Conservation (phyloP, 2,888 invertebrate genomes). For the Drosophila affinis region DNA sequence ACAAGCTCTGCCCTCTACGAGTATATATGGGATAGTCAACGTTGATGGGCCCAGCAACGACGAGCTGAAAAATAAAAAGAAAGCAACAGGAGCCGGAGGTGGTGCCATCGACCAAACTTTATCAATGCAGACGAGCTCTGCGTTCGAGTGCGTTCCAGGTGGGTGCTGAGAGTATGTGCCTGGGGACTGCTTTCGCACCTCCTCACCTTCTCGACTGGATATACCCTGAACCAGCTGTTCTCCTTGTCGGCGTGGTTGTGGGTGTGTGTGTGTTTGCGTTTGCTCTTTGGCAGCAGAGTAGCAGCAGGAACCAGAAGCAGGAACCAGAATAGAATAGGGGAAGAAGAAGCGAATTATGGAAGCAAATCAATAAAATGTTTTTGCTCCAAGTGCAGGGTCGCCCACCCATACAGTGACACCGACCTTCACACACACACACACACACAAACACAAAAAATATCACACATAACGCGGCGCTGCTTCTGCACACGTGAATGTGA, state of each 20-base stretch:
- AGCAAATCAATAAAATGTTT: conserved; percentile 69
- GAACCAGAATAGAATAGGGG: conserved; percentile 24
- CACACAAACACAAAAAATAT: not conserved
- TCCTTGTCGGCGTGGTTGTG: not conserved
- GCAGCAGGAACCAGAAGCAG: conserved; percentile 17
- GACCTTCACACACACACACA: conserved; percentile 52
- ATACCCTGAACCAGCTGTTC: conserved; percentile 28
- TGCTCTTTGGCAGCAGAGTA: conserved; percentile 1
- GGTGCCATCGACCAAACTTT: conserved; percentile 43
- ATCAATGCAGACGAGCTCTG: conserved; percentile 5
- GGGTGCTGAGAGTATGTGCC: not conserved
- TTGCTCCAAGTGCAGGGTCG: conserved; percentile 53
- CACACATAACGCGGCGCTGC: conserved; percentile 12
- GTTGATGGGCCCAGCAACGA: conserved; percentile 36
- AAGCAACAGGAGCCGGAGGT: conserved; percentile 35
- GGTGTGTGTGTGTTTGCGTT: not conserved
- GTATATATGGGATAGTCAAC: conserved; percentile 46
- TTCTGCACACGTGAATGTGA: conserved; percentile 5
- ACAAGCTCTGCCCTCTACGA: conserved; percentile 12
- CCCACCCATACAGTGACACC: conserved; percentile 36
- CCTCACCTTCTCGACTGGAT: not conserved
- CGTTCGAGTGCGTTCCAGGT: conserved; percentile 5
- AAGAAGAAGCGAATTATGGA: conserved; percentile 22
- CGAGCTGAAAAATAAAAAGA: conserved; percentile 11
- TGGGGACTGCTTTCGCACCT: not conserved